phyloP scores from a whole-genome alignment of 2,888 invertebrate genomes.

The Drosophila ezoana region DNA sequence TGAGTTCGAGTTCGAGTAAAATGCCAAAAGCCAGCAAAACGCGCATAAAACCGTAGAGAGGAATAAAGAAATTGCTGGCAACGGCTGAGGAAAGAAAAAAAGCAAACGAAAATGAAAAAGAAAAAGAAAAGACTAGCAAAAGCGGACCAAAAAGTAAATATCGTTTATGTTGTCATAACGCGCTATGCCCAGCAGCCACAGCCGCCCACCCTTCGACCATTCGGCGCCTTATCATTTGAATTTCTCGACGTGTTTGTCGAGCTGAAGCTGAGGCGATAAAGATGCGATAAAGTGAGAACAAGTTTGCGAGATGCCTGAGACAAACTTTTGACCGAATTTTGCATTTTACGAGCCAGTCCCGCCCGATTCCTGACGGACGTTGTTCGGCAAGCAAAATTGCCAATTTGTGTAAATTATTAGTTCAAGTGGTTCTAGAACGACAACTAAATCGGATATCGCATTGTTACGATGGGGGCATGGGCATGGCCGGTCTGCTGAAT shows the following conservation, averaged over 20 bases:
- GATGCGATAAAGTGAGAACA: constrained; percentile 80
- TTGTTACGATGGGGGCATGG: neutral
- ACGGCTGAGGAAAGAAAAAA: constrained; percentile 23
- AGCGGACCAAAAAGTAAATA: constrained; percentile 72
- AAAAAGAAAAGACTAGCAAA: constrained; percentile 11
- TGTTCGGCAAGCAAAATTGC: constrained; percentile 67
- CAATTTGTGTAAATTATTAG: constrained; percentile 81
- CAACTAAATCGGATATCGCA: constrained; percentile 33
- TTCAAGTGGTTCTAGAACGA: constrained; percentile 57
- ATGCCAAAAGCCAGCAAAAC: constrained; percentile 57
- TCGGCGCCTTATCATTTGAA: constrained; percentile 74
- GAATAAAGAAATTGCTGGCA: constrained; percentile 59
- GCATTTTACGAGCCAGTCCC: constrained; percentile 56
- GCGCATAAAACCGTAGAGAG: constrained; percentile 66
- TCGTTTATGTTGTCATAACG: constrained; percentile 82
- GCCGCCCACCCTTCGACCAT: constrained; percentile 8
- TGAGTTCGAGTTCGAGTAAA: constrained; percentile 37
- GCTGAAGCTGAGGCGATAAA: constrained; percentile 72
- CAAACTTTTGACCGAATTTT: constrained; percentile 75
- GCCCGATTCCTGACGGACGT: constrained; percentile 63
- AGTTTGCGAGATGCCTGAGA: constrained; percentile 57
- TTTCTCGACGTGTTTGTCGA: constrained; percentile 76
- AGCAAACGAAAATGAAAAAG: constrained; percentile 11
- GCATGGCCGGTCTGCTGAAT: neutral
- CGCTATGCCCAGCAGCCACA: constrained; percentile 69